Percentiles rank a stretch among this genome's conserved stretches.
phyloP scores from a whole-genome alignment of 2,888 invertebrate species.

The Trichopoda pennipes region DNA sequence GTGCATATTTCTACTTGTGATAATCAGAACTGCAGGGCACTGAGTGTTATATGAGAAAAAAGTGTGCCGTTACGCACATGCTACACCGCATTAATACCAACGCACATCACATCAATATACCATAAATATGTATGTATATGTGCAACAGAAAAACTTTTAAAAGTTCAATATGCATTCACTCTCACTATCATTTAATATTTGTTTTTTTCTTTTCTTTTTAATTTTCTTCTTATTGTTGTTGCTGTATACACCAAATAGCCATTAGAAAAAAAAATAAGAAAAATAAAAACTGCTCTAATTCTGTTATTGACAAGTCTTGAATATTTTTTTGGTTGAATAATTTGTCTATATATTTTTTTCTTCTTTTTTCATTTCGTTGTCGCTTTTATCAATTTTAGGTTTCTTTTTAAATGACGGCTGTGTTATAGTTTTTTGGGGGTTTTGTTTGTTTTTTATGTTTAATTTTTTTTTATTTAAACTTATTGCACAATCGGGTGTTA shows the following conservation, averaged over 20 bases:
- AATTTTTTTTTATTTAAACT: constrained; percentile 17
- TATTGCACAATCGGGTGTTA: constrained; percentile 63
- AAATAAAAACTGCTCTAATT: constrained; percentile 59
- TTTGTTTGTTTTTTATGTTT: constrained; percentile 8
- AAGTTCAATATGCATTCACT: constrained; percentile 49
- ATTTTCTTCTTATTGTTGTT: constrained; percentile 15
- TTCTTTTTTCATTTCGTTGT: constrained; percentile 39
- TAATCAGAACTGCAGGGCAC: constrained; percentile 4
- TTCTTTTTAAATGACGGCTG: not conserved
- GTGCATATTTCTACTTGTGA: too few species aligned
- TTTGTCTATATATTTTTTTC: constrained; percentile 56
- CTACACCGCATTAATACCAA: not conserved
- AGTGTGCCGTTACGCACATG: constrained; percentile 55
- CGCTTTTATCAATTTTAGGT: constrained; percentile 40
- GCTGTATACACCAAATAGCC: not conserved
- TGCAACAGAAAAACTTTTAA: constrained; percentile 9
- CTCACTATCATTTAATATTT: constrained; percentile 48
- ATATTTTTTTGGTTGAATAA: constrained; percentile 40
- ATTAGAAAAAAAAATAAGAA: not conserved
- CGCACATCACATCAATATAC: constrained; percentile 1
- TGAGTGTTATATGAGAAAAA: constrained; percentile 1
- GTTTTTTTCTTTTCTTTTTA: constrained; percentile 12
- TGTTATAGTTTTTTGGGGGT: not conserved
- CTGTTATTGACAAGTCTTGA: constrained; percentile 47
- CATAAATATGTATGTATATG: not conserved